Conservation (phyloP, 2,797 vertebrate genomes). For the Rhincodon typus region DNA sequence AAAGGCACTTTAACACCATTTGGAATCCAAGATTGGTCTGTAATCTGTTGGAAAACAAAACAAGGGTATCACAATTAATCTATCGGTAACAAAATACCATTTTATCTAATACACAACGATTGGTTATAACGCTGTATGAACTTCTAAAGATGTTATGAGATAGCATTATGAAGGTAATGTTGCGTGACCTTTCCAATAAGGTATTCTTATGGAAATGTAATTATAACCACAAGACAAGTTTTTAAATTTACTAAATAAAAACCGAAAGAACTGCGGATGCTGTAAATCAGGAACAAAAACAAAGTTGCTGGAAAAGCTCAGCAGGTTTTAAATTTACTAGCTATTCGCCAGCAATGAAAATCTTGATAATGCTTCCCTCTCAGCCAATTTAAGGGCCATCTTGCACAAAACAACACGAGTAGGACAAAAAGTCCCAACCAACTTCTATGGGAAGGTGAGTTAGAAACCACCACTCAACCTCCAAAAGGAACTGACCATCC, state of each 20-base stretch:
- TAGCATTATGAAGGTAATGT: not conserved
- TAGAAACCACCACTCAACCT: not conserved
- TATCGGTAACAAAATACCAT: not conserved
- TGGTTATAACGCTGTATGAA: not conserved
- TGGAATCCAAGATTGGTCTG: conserved; percentile 76
- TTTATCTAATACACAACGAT: not conserved
- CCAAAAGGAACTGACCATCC: not conserved
- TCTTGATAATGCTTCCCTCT: not conserved
- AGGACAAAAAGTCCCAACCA: not conserved
- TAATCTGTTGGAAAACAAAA: conserved; percentile 57
- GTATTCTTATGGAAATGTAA: not conserved
- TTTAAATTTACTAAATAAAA: not conserved
- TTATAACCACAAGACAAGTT: not conserved
- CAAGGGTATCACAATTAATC: not conserved
- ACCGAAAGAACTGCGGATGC: no score
- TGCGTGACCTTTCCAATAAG: not conserved
- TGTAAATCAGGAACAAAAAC: no score
- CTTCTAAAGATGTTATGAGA: not conserved
- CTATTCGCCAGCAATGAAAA: not conserved
- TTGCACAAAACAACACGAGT: not conserved
- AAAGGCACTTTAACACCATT: conserved; percentile 71
- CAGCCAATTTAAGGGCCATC: not conserved
- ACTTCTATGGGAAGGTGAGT: not conserved
- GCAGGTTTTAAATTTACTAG: not conserved
- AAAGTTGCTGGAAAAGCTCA: no score